Conservation (phyloP, 2,797 vertebrate species). For the Chloroceryle amazona region DNA sequence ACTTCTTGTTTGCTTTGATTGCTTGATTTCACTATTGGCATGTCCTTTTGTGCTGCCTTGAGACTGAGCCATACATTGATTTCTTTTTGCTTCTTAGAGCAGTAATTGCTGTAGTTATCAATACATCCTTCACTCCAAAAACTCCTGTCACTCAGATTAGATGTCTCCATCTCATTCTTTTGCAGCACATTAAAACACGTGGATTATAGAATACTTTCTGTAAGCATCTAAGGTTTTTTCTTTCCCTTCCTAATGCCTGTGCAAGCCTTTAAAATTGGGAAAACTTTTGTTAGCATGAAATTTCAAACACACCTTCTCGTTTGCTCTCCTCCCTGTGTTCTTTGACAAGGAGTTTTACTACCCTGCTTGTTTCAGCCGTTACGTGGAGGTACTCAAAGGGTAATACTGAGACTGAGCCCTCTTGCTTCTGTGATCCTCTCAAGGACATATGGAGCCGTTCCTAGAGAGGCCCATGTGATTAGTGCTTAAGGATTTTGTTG, state of each 20-base stretch:
- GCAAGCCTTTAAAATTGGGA: background rate
- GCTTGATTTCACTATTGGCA: background rate
- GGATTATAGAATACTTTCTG: background rate
- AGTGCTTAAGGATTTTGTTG: slow-evolving; percentile 51
- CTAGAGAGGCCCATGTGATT: slow-evolving; percentile 32
- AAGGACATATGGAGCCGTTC: slow-evolving; percentile 38
- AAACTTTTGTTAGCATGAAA: background rate
- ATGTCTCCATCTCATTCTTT: background rate
- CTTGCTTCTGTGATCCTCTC: slow-evolving; percentile 17
- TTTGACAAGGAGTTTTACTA: background rate
- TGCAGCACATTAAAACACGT: background rate
- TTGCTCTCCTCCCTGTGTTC: background rate
- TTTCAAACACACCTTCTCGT: background rate
- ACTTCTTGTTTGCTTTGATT: background rate
- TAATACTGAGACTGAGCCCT: slow-evolving; percentile 1
- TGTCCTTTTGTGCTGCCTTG: background rate
- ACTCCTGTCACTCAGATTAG: background rate
- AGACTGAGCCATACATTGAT: background rate
- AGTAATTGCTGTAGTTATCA: background rate
- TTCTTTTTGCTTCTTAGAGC: background rate
- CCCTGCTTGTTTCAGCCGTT: background rate
- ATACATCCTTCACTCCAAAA: background rate
- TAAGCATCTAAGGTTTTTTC: background rate
- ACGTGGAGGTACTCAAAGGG: background rate
- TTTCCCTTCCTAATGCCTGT: background rate